These are phyloP conservation scores for Sinotaia quadrata DNA, from an alignment of 2,888 invertebrate species.

Conservation along the genomic window DNA sequence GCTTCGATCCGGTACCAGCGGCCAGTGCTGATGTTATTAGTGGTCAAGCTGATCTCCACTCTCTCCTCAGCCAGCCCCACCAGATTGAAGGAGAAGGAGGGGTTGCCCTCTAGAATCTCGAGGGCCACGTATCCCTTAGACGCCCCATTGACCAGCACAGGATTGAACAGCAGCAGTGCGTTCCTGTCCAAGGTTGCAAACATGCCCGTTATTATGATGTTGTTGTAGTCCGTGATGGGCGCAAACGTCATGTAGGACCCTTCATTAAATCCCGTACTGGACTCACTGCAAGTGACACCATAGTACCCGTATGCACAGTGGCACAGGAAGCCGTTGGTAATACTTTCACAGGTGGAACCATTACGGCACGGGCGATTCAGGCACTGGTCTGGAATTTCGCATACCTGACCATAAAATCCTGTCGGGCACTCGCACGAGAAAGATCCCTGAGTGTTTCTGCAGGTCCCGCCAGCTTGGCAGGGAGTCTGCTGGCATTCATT, in stretches of 20 bases:
- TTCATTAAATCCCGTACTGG: slow-evolving; percentile 90
- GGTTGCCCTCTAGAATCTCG: slow-evolving; percentile 87
- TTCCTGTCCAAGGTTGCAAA: slow-evolving; percentile 90
- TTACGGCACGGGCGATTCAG: slow-evolving; percentile 55
- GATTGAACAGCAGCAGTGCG: slow-evolving; percentile 91
- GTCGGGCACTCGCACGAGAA: slow-evolving; percentile 58
- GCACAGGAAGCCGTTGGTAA: slow-evolving; percentile 80
- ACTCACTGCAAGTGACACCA: slow-evolving; percentile 91
- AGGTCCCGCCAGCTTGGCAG: slow-evolving; percentile 87
- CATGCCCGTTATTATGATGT: slow-evolving; percentile 91
- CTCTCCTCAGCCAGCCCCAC: slow-evolving; percentile 9
- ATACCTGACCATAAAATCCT: slow-evolving; percentile 60
- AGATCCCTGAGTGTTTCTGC: slow-evolving; percentile 71
- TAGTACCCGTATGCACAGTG: slow-evolving; percentile 88
- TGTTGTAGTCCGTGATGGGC: slow-evolving; percentile 83
- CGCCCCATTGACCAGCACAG: slow-evolving; percentile 81
- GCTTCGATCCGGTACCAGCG: slow-evolving; percentile 87
- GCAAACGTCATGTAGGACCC: slow-evolving; percentile 92
- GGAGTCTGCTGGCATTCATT: slow-evolving; percentile 85
- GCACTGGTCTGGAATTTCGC: slow-evolving; percentile 57
- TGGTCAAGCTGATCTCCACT: slow-evolving; percentile 76
- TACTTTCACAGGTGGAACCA: slow-evolving; percentile 55
- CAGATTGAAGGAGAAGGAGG: slow-evolving; percentile 84
- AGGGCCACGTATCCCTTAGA: slow-evolving; percentile 88
- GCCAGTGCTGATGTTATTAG: slow-evolving; percentile 72